These are phyloP conservation scores for Eulacestoma nigropectus DNA, from an alignment of 2,113 vertebrate genomes.

Conservation along the genomic window DNA sequence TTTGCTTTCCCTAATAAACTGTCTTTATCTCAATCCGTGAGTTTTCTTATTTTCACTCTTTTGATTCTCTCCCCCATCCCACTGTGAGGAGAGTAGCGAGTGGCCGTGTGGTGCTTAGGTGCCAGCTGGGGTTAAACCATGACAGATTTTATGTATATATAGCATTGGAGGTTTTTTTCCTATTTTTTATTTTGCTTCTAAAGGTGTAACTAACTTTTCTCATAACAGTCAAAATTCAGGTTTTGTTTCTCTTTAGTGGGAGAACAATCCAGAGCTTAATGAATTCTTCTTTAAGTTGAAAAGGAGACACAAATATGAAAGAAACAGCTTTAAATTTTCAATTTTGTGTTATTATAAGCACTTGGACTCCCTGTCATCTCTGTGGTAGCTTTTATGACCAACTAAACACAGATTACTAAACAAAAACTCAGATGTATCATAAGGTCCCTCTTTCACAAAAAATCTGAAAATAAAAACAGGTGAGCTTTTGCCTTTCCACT, in stretches of 20 bases:
- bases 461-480: background rate
- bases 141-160: background rate
- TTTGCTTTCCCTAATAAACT: background rate
- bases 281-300: background rate
- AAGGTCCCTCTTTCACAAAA: background rate
- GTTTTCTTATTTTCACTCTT: background rate
- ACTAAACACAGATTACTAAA: background rate
- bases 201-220: background rate
- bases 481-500: background rate
- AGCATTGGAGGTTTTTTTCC: background rate
- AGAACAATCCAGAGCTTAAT: background rate
- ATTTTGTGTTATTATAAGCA: background rate
- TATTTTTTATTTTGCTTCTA: background rate
- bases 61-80: background rate
- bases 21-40: background rate
- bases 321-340: background rate
- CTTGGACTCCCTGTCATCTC: background rate
- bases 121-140: background rate
- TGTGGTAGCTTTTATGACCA: background rate
- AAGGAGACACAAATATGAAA: background rate
- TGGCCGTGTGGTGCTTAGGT: background rate
- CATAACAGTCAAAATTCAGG: background rate
- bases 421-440: background rate
- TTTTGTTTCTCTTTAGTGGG: background rate
- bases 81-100: background rate